Base-by-base conservation (phyloP, 2,888 invertebrate genomes). In the Platerodrilus igneus region DNA sequence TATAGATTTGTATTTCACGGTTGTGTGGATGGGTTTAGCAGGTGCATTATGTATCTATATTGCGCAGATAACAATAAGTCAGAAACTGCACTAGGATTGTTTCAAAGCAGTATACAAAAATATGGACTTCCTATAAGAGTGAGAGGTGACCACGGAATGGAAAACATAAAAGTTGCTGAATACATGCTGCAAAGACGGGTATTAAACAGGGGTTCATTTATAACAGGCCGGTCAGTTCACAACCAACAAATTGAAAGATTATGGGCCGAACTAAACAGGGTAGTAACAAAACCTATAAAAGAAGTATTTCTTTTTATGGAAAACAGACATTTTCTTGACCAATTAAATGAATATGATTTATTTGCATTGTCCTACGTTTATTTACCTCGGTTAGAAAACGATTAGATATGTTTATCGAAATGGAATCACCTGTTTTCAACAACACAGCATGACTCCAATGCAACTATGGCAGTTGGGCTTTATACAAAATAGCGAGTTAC, bases 1-100 rank as follows among this genome's bases (percentile, higher is more conserved):
- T 42, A 26, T 22, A 31, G 37, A 14, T 42, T 42, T 33, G 42
- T 42, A n/a, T 42, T 15, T 18, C 41, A 41, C 16, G 41, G 41
- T 15, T 29, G 25, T 15, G 20, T 37, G 14, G 33, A 38, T 18
- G 32, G 37, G 11, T 32, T 21, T 23, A 42, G 42, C 16, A 15
- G 37, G 18, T 27, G 18, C 19, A 17, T 40, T 7, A 35, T 40
- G 13, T 40, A 40, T 19, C 21, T 40, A 22, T n/a, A 40, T 8
- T 40, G 40, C 22, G 8, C 27, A 13, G 9, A 8, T 7, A 15
- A 40, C 15, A 40, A 42, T 29, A 31, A 38, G 19, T 13, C 25
- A n/a, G 16, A 15, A 14, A 38, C 18, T 25, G 42, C 28, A 14
- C 17, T 42, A 20, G 7, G 21, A 7, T 31, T 42, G 20, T 42